Conservation (phyloP, 2,113 vertebrate species). For the Oophaga pumilio region DNA sequence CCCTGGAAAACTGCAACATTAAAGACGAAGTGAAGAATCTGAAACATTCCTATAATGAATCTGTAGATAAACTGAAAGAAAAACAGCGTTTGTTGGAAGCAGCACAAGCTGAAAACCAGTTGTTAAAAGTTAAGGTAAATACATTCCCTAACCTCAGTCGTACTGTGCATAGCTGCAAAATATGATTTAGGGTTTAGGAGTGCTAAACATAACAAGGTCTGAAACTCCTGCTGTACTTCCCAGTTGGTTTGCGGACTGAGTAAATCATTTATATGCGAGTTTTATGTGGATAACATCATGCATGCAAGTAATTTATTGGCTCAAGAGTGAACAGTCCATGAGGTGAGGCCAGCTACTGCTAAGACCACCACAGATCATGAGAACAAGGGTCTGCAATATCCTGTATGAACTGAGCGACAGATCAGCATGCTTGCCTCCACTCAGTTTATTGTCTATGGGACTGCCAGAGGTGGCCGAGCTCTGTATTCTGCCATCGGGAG, state of each 20-base stretch:
- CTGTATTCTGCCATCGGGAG: too few species aligned
- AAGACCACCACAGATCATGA: too few species aligned
- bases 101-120: conserved; percentile 84
- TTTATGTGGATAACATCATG: not conserved
- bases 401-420: too few species aligned
- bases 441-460: too few species aligned
- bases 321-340: not conserved
- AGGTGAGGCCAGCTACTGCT: too few species aligned
- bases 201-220: not conserved
- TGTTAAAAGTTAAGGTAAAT: conserved; percentile 86
- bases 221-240: not conserved
- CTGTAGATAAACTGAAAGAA: conserved; percentile 83
- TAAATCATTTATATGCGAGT: not conserved
- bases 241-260: not conserved
- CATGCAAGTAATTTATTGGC: not conserved
- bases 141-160: not conserved
- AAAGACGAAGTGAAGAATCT: conserved; percentile 81
- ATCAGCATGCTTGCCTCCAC: too few species aligned
- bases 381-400: too few species aligned
- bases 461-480: too few species aligned
- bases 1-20: conserved; percentile 78
- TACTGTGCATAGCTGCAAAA: not conserved
- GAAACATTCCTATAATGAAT: conserved; percentile 77
- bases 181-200: not conserved
- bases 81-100: conserved; percentile 82